Conservation (phyloP, 2,113 vertebrate genomes). For the Peucedramus taeniatus region DNA sequence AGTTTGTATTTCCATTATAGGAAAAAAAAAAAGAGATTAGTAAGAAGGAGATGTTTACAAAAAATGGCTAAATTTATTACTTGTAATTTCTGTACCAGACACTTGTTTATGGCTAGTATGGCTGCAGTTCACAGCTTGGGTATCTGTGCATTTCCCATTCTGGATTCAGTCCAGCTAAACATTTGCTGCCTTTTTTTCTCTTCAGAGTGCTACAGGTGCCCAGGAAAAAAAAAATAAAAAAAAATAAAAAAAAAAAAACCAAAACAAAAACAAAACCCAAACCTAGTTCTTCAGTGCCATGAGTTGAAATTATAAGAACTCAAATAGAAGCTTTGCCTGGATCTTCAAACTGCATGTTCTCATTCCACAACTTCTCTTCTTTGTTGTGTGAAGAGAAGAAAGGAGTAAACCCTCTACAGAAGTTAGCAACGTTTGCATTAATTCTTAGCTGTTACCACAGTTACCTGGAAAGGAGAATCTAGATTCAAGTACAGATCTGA, state of each 20-base stretch:
- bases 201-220: slow-evolving; percentile 24
- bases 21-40: slow-evolving; percentile 30
- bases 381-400: neutral
- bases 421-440: neutral
- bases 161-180: slow-evolving; percentile 27
- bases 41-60: slow-evolving; percentile 46
- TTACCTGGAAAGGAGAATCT: neutral
- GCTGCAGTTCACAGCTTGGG: slow-evolving; percentile 7
- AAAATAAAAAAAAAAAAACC: neutral
- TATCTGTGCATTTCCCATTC: slow-evolving; percentile 24
- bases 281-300: slow-evolving; percentile 53
- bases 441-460: neutral
- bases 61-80: slow-evolving; percentile 49
- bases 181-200: slow-evolving; percentile 35
- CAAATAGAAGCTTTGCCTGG: neutral
- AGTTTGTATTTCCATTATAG: slow-evolving; percentile 28
- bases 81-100: slow-evolving; percentile 15
- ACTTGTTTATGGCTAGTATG: slow-evolving; percentile 43
- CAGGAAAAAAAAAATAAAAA: neutral
- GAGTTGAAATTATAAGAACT: slow-evolving; percentile 12
- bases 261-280: neutral
- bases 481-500: neutral
- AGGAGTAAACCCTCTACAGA: neutral
- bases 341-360: neutral
- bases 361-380: neutral